These are phyloP conservation scores for Cisticola juncidis DNA, from an alignment of 2,113 vertebrate genomes.

Conservation along the genomic window DNA sequence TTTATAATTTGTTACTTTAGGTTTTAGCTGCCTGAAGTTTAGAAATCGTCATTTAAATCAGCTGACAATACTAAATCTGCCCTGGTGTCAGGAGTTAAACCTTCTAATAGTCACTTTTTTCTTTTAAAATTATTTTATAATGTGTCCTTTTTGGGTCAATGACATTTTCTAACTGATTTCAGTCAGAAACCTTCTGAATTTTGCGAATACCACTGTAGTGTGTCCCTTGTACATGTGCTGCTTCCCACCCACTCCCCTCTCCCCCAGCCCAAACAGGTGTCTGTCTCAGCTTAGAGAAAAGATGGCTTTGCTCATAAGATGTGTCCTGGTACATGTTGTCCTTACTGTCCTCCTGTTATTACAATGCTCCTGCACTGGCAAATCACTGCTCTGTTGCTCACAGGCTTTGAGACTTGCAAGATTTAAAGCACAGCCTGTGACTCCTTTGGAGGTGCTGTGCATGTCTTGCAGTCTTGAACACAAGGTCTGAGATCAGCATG, in stretches of 20 bases:
- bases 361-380: not conserved
- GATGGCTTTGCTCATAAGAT: not conserved
- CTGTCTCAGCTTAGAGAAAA: not conserved
- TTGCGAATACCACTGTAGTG: not conserved
- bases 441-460: not conserved
- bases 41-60: not conserved
- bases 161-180: not conserved
- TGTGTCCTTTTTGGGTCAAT: not conserved
- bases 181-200: not conserved
- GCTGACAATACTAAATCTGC: not conserved
- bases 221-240: not conserved
- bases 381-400: not conserved
- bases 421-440: not conserved
- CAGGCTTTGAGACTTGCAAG: not conserved
- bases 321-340: not conserved
- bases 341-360: not conserved
- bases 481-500: rapidly evolving
- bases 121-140: not conserved
- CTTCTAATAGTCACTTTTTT: not conserved
- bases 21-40: not conserved
- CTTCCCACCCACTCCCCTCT: not conserved
- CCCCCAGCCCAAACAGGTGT: rapidly evolving
- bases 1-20: not conserved
- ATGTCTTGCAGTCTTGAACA: not conserved
- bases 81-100: not conserved